These are phyloP conservation scores for Buathra laborator DNA, from an alignment of 2,888 invertebrate genomes.

Conservation along the genomic window DNA sequence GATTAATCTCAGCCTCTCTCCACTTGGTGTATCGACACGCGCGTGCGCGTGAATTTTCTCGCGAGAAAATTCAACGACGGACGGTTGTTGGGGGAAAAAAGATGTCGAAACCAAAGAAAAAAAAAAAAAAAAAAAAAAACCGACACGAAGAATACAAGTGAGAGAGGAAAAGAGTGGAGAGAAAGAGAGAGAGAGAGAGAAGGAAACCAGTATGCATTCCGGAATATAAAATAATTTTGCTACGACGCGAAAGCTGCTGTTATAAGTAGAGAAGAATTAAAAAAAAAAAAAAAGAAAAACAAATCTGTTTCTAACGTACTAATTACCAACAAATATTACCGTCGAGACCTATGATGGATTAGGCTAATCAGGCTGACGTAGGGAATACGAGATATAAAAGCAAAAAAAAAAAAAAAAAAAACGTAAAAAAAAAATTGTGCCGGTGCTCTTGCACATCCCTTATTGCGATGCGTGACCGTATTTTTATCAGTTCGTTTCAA, in stretches of 20 bases:
- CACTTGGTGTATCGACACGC: conserved; percentile 61
- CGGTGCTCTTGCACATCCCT: conserved; percentile 72
- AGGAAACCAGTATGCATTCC: conserved; percentile 69
- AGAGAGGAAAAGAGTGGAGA: conserved; percentile 24
- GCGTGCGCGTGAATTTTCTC: conserved; percentile 43
- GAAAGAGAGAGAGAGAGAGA: conserved; percentile 9
- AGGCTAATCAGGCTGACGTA: conserved; percentile 68
- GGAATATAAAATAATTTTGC: conserved; percentile 70
- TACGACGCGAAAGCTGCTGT: conserved; percentile 66
- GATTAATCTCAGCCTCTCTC: conserved; percentile 62
- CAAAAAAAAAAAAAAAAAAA: conserved; percentile 60
- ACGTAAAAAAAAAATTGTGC: conserved; percentile 67
- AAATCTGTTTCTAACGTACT: conserved; percentile 72
- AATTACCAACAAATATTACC: conserved; percentile 66
- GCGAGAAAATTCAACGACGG: conserved; percentile 31
- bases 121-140: conserved; percentile 30
- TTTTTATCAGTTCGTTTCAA: conserved; percentile 24
- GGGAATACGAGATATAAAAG: conserved; percentile 63
- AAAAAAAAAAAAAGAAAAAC: conserved; percentile 52
- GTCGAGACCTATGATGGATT: conserved; percentile 66
- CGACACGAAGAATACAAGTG: background rate
- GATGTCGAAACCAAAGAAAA: conserved; percentile 21
- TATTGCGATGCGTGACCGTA: conserved; percentile 62
- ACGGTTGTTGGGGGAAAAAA: conserved; percentile 21
- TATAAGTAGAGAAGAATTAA: conserved; percentile 60